phyloP scores from a whole-genome alignment of 2,113 vertebrate species.

The Ellobius talpinus region DNA sequence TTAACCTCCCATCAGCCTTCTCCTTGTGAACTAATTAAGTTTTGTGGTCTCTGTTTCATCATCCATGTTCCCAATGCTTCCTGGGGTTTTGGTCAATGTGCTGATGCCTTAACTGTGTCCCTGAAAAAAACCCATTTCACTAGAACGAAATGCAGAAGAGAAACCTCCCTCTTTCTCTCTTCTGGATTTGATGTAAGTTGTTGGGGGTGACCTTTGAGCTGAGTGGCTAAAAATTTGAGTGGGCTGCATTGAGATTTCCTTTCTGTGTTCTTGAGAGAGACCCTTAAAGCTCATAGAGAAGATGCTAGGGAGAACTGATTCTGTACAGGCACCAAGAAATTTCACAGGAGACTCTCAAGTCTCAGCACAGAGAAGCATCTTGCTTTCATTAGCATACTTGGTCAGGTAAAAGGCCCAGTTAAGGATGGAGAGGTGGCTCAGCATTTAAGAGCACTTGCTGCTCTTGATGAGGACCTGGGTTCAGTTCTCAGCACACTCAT shows the following conservation, averaged over 20 bases:
- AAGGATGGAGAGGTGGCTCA: neutral
- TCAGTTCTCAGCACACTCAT: neutral
- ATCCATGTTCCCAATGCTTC: neutral
- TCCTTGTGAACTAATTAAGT: neutral
- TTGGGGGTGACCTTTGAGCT: neutral
- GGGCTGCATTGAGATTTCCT: neutral
- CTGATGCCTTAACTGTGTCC: neutral
- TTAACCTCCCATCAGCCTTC: conserved; percentile 10
- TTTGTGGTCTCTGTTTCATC: neutral
- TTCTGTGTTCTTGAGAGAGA: neutral
- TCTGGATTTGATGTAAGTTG: neutral
- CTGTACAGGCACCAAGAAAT: neutral
- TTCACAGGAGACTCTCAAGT: neutral
- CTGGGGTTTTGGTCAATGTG: neutral
- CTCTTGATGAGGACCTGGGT: neutral
- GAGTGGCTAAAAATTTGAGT: neutral
- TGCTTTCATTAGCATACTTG: neutral
- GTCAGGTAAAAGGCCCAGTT: neutral
- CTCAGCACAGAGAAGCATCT: neutral
- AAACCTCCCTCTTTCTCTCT: neutral
- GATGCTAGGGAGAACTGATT: neutral
- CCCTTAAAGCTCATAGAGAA: neutral
- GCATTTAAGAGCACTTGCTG: neutral
- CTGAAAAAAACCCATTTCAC: neutral
- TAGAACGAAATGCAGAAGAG: neutral